Evolutionary conservation across 1,140 invertebrate species (phyloP).

Genomic region (Nasonia giraulti): DNA sequence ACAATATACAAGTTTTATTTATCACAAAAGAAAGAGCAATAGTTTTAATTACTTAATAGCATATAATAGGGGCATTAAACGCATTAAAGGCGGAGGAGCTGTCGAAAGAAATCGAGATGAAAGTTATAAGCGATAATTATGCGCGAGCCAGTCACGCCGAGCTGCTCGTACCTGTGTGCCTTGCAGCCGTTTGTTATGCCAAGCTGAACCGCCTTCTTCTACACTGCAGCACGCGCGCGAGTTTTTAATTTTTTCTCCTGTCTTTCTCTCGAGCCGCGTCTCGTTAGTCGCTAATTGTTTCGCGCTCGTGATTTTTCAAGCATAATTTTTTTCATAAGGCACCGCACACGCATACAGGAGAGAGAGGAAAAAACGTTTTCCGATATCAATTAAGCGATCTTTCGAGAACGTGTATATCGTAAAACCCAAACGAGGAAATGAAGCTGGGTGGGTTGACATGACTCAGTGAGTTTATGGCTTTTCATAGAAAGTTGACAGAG

Average conservation of each 20-base stretch:
- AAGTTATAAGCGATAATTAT: constrained; percentile 50
- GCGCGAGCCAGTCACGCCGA: constrained; percentile 36
- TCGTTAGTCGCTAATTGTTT: constrained; percentile 6
- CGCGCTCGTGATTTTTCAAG: not conserved
- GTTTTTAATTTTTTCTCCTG: not conserved
- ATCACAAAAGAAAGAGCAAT: constrained; percentile 64
- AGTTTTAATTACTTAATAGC: constrained; percentile 42
- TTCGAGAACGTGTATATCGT: not conserved
- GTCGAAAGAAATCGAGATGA: constrained; percentile 49
- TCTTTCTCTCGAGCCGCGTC: not conserved
- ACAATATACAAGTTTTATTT: constrained; percentile 47
- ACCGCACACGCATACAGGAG: too few species aligned
- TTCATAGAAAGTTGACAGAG: constrained; percentile 53
- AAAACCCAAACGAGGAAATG: constrained; percentile 18
- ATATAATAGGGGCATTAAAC: constrained; percentile 23
- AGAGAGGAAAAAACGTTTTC: not conserved
- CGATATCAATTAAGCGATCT: not conserved
- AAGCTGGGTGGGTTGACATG: constrained; percentile 5
- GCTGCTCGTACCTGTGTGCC: not conserved
- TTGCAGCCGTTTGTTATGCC: constrained; percentile 34
- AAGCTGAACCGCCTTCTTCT: constrained; percentile 17
- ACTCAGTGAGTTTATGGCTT: constrained; percentile 54
- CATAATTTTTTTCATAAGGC: not conserved
- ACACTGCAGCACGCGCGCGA: not conserved
- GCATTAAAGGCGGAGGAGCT: constrained; percentile 5